These are phyloP conservation scores for Lycia hirtaria DNA, from an alignment of 2,888 invertebrate species.

Conservation along the genomic window DNA sequence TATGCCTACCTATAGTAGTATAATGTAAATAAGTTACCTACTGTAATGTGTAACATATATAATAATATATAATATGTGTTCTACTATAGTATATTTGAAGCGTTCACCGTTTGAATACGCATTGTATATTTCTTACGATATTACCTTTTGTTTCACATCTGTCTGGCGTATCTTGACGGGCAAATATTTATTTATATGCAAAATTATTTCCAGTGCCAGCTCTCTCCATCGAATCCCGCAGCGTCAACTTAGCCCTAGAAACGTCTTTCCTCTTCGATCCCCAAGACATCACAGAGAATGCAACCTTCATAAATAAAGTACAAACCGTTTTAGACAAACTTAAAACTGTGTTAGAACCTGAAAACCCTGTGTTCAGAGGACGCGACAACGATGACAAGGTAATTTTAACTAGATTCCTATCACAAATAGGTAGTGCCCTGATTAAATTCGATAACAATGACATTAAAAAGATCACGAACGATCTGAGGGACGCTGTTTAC, in stretches of 20 bases:
- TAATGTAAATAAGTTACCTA: no score
- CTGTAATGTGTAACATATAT: no score
- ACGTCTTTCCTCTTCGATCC: slow-evolving; percentile 36
- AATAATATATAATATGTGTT: no score
- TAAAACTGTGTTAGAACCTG: slow-evolving; percentile 18
- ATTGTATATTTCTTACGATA: no score
- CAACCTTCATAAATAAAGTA: slow-evolving; percentile 20
- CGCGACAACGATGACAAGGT: background rate
- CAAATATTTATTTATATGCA: no score
- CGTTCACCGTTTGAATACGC: no score
- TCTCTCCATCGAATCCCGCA: slow-evolving; percentile 11
- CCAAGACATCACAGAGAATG: slow-evolving; percentile 26
- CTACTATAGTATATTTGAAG: no score
- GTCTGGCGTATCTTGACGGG: no score
- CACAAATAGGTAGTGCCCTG: slow-evolving; percentile 18
- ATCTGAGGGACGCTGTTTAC: slow-evolving; percentile 15
- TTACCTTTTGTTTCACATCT: no score
- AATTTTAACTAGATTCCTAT: slow-evolving; percentile 10
- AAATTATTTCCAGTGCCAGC: background rate
- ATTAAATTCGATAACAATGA: slow-evolving; percentile 26
- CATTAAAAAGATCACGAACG: background rate
- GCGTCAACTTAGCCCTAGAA: slow-evolving; percentile 36
- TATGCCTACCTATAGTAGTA: no score
- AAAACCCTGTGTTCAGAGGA: slow-evolving; percentile 5
- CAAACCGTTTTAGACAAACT: slow-evolving; percentile 27